Base-by-base conservation (phyloP, 1,140 invertebrate species). In the Temnothorax curvispinosus region DNA sequence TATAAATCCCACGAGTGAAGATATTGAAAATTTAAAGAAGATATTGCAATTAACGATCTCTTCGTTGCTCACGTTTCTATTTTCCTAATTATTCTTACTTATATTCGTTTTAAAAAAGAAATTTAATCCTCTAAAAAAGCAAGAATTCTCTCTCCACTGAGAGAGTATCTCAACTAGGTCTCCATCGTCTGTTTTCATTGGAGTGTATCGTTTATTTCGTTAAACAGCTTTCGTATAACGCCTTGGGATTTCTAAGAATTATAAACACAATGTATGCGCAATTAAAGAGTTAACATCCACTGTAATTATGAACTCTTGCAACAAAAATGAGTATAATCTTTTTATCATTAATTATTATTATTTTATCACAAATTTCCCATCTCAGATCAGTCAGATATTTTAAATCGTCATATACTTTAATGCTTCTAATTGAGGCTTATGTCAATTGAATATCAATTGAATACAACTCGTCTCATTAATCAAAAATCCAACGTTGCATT, bases 401-500 rank as follows among this genome's bases (percentile, higher is more conserved):
- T 80, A 54, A 50, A 15, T 67, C 18, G 18, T n/a, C 38, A 38
- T 47, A 13, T 64, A 21, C 9, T 27, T 78, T 67, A 50, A 80
- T 67, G 41, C 6, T 52, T 3, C 6, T 65, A 78, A 52, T 65
- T 67, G 18, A 67, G 32, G 21, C 32, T 47, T 38, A 47, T 67
- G 32, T 18, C 60, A 67, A 21, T 15, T 47, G 32, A 67, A 47
- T 50, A 7, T 67, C 27, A 80, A 80, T 67, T 52, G 60, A 50
- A 67, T 78, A 41, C 8, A 80, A 50, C 13, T 47, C 44, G 44
- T 50, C 15, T 67, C 62, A 38, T 80, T 69, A 52, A 80, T 80
- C 47, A 67, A 18, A 67, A 80, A 80, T 67, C 9, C 32, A 62
- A 62, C 8, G 58, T 77, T 77, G 41, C 27, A 78, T 78, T 50